These are phyloP conservation scores for Oreochromis niloticus DNA, from an alignment of 2,113 vertebrate species.

Conservation along the genomic window DNA sequence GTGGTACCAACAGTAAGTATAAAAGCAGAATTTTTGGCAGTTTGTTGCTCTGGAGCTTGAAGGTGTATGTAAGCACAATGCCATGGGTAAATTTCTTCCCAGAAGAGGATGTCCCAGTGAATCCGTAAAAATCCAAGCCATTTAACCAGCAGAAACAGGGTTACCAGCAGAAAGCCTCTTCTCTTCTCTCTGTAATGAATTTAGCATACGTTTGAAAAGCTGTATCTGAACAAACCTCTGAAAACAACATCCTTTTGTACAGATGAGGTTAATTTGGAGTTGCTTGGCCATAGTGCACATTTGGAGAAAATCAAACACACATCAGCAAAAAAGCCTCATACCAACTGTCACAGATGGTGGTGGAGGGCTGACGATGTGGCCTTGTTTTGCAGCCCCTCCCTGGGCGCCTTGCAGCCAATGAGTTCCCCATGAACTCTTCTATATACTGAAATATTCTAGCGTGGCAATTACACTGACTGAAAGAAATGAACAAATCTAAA, in stretches of 20 bases:
- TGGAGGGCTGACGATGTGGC: not conserved
- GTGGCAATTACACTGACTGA: fast-evolving
- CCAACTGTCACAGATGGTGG: not conserved
- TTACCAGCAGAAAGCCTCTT: not conserved
- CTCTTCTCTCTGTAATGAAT: not conserved
- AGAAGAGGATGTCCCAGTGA: not conserved
- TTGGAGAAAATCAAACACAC: not conserved
- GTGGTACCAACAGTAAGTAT: not conserved
- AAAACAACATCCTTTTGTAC: not conserved
- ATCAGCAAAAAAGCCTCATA: not conserved
- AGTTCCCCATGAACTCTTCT: not conserved
- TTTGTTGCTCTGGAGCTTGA: not conserved
- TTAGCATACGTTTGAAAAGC: not conserved
- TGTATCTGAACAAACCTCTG: not conserved
- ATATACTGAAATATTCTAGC: not conserved
- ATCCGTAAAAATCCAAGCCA: not conserved
- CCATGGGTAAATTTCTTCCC: not conserved
- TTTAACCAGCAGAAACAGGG: not conserved
- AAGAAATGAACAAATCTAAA: not conserved
- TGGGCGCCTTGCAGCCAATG: not conserved
- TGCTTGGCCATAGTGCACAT: not conserved
- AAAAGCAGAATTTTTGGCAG: not conserved
- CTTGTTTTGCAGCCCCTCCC: not conserved
- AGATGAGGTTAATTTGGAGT: not conserved
- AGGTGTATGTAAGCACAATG: not conserved